Base-by-base conservation (phyloP, 2,888 invertebrate species). In the Ganaspis brasiliensis region DNA sequence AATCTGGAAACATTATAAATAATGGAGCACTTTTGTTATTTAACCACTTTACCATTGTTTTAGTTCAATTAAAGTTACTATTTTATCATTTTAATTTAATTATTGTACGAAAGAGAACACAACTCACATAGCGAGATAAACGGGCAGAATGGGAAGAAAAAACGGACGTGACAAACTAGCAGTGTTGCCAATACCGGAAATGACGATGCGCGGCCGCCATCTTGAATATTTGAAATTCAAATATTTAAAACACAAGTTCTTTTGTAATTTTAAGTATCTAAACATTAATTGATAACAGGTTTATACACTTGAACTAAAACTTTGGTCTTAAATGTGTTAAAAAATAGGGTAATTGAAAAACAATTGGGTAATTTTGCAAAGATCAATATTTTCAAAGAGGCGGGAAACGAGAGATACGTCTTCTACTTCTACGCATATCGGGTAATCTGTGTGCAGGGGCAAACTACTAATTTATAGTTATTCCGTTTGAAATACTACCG, bases 131-230 rank as follows among this genome's bases (percentile, higher is more conserved):
- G n/a, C 67, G 40, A 24, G n/a, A 67, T n/a, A 21, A 5, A 24
- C 24, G 37, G 21, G 67, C 45, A n/a, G 45, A 67, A 63, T 63
- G 40, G 63, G 37, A 67, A 9, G 57, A 24, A 67, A 40, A n/a
- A 56, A 24, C 21, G 56, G 56, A 56, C 12, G 56, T 52, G 16
- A 5, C 8, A 5, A 49, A 40, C 40, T 4, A 8, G 16, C 52
- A 19, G 16, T 19, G 52, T 52, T 40, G 9, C 1, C 19, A 52
- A 52, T 16, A 52, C 52, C 52, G 52, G 52, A 52, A 52, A 19
- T 52, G 19, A n/a, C 21, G 10, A 19, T 56, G 26, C 56, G 26
- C 56, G 3, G 24, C 4, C 24, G 12, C 56, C 21, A 26, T 24
- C 1, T 14, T 52, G 52, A 9, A 52, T 9, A 6, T 9, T 52